Evolutionary conservation across 37 sponge, comb jelly and placozoan genomes (phyloP), one percentile per base, ranked within the genome.

Genomic region (Oopsacas minuta): DNA sequence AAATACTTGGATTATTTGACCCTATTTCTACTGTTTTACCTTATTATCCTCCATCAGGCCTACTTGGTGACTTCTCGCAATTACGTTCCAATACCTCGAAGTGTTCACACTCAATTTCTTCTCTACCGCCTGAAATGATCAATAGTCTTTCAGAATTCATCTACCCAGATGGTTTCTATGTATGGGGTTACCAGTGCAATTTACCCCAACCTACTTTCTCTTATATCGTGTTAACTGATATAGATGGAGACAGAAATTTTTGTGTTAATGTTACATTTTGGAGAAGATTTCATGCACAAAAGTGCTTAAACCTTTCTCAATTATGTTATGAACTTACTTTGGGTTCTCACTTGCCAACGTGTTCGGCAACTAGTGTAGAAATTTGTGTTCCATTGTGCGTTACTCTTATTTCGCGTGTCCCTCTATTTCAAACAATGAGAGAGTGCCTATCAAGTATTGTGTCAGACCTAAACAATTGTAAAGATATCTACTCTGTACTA

Each of bases 191-290:
- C 75, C 75, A 61, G 28, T n/a, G 28, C 75, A 25, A 10, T 34
- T 12, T 61, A 34, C 75, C 75, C 28, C 75, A 61, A 12, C 75
- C 75, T n/a, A 25, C 75, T 12, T n/a, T 61, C 75, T n/a, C 20
- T 61, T 34, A 61, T 5, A 10, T 61, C 1, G 28, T 61, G 1
- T 34, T 61, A 10, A 61, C 75, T 5, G 75, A n/a, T 12, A 61
- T 61, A 25, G 75, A 61, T 5, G 75, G 75, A n/a, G 75, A 61
- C 28, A 10, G 30, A 25, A 5, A 61, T 12, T 61, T 32, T 12
- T 61, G 75, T n/a, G 75, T 61, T n/a, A 61, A 12, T 61, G 75
- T n/a, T 61, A n/a, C 75, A 61, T 61, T 61, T 12, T 61, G 20
- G 20, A 3, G 75, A 12, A 25, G 22, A 20, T 61, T 61, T 12